Percentiles rank a stretch among this genome's conserved stretches.
These are phyloP conservation scores for Trissonchulus sp. DNA, from an alignment of 2,888 invertebrate species.

Conservation along the genomic window DNA sequence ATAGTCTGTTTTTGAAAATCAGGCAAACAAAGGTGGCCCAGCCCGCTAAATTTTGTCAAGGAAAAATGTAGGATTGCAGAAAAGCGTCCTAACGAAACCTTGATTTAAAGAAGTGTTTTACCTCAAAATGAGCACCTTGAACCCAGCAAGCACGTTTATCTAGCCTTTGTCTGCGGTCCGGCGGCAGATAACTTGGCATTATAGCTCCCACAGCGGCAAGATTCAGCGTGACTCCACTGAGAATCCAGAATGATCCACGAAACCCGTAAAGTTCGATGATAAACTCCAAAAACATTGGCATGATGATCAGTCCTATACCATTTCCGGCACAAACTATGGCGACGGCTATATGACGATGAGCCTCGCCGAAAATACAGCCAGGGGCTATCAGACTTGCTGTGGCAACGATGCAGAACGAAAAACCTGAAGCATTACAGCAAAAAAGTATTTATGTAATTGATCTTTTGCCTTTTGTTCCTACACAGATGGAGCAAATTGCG, in stretches of 20 bases:
- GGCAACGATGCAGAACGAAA: slow-evolving; percentile 5
- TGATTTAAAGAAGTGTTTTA: neutral
- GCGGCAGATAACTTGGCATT: neutral
- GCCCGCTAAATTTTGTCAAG: no score
- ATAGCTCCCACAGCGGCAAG: neutral
- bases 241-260: neutral
- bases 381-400: slow-evolving; percentile 8
- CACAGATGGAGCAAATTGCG: no score
- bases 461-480: no score
- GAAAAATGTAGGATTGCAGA: no score
- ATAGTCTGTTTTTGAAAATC: no score
- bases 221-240: neutral
- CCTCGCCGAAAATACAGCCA: neutral
- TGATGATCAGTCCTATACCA: neutral
- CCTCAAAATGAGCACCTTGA: neutral
- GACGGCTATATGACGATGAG: neutral
- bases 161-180: neutral
- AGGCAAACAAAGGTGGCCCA: no score
- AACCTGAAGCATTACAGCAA: no score
- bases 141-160: neutral
- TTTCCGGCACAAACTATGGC: neutral
- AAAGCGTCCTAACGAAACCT: no score
- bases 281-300: neutral
- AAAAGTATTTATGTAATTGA: no score
- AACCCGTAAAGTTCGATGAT: neutral